phyloP scores from a whole-genome alignment of 2,113 vertebrate species.

The Notarius quadriscutis region DNA sequence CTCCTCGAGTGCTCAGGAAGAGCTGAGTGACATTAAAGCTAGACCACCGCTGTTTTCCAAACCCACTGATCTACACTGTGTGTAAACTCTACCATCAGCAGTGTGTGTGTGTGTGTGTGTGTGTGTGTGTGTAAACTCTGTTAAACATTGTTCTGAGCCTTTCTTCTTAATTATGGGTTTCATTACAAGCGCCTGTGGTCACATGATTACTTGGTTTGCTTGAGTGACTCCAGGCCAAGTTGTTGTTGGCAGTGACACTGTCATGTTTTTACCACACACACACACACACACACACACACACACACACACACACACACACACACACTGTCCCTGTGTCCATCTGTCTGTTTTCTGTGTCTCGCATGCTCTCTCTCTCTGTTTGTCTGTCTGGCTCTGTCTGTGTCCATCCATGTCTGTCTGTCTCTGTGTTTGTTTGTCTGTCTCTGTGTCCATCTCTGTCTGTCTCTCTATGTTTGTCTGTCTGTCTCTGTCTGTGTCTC shows the following conservation, averaged over 20 bases:
- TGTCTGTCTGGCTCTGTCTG: too few relatives aligned
- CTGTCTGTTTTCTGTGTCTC: too few relatives aligned
- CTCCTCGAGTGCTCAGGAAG: conserved; percentile 9
- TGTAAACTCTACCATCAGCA: conserved; percentile 36
- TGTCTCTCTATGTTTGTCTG: too few relatives aligned
- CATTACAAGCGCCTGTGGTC: conserved; percentile 36
- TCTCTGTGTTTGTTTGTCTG: too few relatives aligned
- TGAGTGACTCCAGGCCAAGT: background rate
- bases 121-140: conserved; percentile 17
- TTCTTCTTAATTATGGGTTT: conserved; percentile 36
- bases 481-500: too few relatives aligned
- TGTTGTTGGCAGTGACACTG: background rate
- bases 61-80: conserved; percentile 26
- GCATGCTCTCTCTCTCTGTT: too few relatives aligned
- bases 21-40: conserved; percentile 1
- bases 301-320: background rate
- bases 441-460: too few relatives aligned
- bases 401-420: too few relatives aligned
- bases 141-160: background rate
- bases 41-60: conserved; percentile 19
- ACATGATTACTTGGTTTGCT: conserved; percentile 24
- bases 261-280: background rate
- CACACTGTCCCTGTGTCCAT: too few relatives aligned
- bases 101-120: background rate
- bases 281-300: background rate